Evolutionary conservation across 2,888 invertebrate genomes (phyloP).

Genomic region (Pyrrhosoma nymphula): DNA sequence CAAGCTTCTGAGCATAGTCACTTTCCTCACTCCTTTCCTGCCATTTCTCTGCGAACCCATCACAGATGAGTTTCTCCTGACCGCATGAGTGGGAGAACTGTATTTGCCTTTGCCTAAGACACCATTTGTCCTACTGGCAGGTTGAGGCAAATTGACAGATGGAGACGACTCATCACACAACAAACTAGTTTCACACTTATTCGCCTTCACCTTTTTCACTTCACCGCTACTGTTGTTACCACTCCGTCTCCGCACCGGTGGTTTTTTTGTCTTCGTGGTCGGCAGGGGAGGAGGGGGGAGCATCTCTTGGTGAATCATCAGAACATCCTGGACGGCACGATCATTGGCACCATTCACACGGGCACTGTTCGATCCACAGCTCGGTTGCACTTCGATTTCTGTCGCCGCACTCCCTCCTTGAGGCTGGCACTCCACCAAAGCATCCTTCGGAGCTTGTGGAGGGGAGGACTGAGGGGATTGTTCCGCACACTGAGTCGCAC

Average conservation of each 20-base stretch:
- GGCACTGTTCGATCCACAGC: conserved; percentile 35
- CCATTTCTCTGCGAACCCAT: neutral
- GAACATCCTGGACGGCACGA: conserved; percentile 61
- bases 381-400: conserved; percentile 30
- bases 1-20: conserved; percentile 63
- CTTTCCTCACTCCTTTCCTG: conserved; percentile 58
- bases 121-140: conserved; percentile 43
- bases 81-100: neutral
- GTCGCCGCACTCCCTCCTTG: conserved; percentile 31
- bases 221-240: neutral
- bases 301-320: conserved; percentile 44
- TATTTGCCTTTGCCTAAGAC: conserved; percentile 32
- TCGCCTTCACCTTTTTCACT: conserved; percentile 1
- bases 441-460: conserved; percentile 13
- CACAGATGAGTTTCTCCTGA: conserved; percentile 28
- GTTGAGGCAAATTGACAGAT: neutral
- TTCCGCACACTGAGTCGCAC: neutral
- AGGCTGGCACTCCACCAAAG: neutral
- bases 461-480: neutral
- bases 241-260: conserved; percentile 27
- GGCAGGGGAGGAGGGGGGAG: conserved; percentile 42
- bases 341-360: conserved; percentile 60
- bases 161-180: neutral
- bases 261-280: conserved; percentile 20
- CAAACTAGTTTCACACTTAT: neutral